Evolutionary conservation across 23 tunicate genomes (phyloP), one percentile per base, ranked within the genome.

Genomic region (Ciona savignyi): DNA sequence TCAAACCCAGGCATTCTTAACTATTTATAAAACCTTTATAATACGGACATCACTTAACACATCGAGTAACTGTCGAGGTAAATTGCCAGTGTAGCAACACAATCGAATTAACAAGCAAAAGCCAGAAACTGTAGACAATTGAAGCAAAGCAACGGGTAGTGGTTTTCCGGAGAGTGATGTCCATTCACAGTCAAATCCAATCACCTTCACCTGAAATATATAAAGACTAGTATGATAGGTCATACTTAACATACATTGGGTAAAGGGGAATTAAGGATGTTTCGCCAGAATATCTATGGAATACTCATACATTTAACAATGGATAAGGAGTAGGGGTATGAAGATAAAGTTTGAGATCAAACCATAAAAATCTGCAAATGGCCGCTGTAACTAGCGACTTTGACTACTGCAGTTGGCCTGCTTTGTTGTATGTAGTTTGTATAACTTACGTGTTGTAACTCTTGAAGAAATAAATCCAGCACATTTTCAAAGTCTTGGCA

Each of bases 141-240:
- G 97, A n/a, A 91, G 66, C 51, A 91, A 60, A 11, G 97, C 83
- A 27, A 91, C 86, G 51, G 97, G 92, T n/a, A 4, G 28, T 9
- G 67, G 28, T n/a, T 63, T 23, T 25, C 70, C 29, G 0, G 51
- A 26, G 29, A 60, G 33, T 2, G 92, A 61, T 32, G 86, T 66
- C 97, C 97, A 91, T 49, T 91, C 97, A 76, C 97, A 91, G 65
- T 91, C 97, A 75, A 91, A 85, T 27, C 97, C 97, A 30, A 91
- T 34, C 20, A 85, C 63, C 67, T 81, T 77, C 11, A 91, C 80
- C 97, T 86, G 32, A 6, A 73, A 30, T 27, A 48, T n/a, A 25
- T 9, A 63, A 49, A 49, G 15, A 11, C 61, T 11, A 11, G 20
- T 20, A 49, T 4, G 4, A 63, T 29, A 63, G n/a, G 24, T 23